A percentile compares a stretch with the other conserved stretches of the same genome.
Evolutionary conservation across 1,140 invertebrate species (phyloP).

Genomic region (Plodia interpunctella): DNA sequence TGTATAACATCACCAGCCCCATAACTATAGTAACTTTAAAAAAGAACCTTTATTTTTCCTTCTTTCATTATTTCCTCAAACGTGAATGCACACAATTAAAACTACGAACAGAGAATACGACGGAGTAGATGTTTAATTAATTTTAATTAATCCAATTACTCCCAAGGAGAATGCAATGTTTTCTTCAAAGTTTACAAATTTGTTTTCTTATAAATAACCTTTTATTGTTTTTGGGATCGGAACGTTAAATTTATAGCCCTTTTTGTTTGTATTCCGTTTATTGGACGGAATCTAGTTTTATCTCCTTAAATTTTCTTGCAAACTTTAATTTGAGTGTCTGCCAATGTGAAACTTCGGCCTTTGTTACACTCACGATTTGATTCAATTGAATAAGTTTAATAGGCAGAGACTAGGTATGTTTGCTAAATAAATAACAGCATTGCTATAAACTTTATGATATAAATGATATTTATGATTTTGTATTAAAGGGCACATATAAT

Average conservation of each 20-base stretch:
- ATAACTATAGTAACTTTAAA: no score
- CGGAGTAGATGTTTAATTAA: slow-evolving; percentile 6
- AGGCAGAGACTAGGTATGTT: no score
- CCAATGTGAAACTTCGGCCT: not conserved
- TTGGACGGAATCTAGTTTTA: slow-evolving; percentile 1
- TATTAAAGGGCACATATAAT: no score
- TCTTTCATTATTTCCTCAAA: no score
- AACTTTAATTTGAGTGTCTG: not conserved
- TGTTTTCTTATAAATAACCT: not conserved
- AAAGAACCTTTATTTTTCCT: no score
- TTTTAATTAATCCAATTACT: not conserved
- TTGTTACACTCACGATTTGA: not conserved
- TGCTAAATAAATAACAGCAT: no score
- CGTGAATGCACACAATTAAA: not conserved
- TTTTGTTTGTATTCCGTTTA: not conserved
- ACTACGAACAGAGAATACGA: not conserved
- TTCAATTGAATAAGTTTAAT: not conserved
- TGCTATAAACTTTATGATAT: no score
- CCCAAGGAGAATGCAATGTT: not conserved
- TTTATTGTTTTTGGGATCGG: slow-evolving; percentile 3
- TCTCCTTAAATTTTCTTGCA: not conserved
- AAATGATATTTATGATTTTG: no score
- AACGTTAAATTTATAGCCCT: not conserved
- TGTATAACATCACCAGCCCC: no score
- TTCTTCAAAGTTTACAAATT: not conserved